These are phyloP conservation scores for Hoplias malabaricus DNA, from an alignment of 2,113 vertebrate genomes.

Conservation along the genomic window DNA sequence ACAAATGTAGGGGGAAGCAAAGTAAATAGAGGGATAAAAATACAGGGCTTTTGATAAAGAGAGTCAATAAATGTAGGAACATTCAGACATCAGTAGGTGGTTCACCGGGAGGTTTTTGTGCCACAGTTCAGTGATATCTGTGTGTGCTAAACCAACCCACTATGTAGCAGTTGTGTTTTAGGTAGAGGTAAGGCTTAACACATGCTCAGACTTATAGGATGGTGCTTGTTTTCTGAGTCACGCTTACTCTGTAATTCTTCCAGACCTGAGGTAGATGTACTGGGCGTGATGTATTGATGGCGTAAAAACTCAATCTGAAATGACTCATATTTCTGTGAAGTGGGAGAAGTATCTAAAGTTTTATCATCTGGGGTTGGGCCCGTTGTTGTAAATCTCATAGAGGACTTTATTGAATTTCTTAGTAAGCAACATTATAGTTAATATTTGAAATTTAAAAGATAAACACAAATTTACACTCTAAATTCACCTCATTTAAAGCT, in stretches of 20 bases:
- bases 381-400: no score
- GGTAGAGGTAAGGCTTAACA: neutral
- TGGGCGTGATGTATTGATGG: no score
- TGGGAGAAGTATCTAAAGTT: no score
- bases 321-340: no score
- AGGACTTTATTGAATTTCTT: no score
- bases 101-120: neutral
- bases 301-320: no score
- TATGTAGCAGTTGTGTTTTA: neutral
- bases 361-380: no score
- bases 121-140: neutral
- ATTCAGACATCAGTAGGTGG: neutral
- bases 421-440: no score
- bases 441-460: no score
- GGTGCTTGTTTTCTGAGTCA: neutral
- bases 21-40: neutral
- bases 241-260: neutral
- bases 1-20: no score
- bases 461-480: no score
- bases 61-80: neutral
- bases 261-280: neutral
- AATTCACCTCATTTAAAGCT: no score
- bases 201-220: neutral
- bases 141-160: neutral
- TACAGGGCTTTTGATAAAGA: neutral